These are phyloP conservation scores for Carpatolechia fugitivella DNA, from an alignment of 2,888 invertebrate species.

Conservation along the genomic window DNA sequence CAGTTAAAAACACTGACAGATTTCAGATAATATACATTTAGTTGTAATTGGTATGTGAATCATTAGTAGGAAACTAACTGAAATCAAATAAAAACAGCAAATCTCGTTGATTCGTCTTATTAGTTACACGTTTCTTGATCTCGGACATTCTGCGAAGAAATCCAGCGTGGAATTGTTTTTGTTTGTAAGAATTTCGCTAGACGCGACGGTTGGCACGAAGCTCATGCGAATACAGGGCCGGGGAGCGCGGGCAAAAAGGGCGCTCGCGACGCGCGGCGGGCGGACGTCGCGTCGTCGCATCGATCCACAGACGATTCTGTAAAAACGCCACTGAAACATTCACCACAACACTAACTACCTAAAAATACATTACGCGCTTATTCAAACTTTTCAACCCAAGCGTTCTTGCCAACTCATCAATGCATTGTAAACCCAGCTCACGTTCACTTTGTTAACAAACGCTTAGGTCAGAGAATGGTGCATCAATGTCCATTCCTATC, in stretches of 20 bases:
- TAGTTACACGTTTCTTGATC: conserved; percentile 11
- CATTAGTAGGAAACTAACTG: too few species aligned
- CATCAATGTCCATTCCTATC: background rate
- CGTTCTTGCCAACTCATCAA: background rate
- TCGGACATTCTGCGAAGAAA: background rate
- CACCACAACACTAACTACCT: conserved; percentile 16
- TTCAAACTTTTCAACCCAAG: background rate
- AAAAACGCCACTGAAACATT: background rate
- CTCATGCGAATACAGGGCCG: conserved; percentile 58
- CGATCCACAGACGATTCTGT: background rate
- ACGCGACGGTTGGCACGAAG: conserved; percentile 47
- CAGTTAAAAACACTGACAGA: too few species aligned
- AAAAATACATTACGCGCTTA: conserved; percentile 13
- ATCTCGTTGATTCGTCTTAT: too few species aligned
- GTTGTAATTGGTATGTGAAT: too few species aligned
- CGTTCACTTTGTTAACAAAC: background rate
- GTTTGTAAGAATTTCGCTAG: conserved; percentile 57
- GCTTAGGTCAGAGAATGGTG: conserved; percentile 13
- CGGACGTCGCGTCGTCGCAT: conserved; percentile 7
- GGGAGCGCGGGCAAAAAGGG: conserved; percentile 65
- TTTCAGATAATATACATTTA: too few species aligned
- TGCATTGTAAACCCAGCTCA: background rate
- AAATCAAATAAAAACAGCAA: too few species aligned
- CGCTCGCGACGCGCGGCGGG: conserved; percentile 32
- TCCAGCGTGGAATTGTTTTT: conserved; percentile 53